Percentiles rank a stretch among this genome's conserved stretches.
phyloP scores from a whole-genome alignment of 2,113 vertebrate genomes.

The Paraplagusia blochii region DNA sequence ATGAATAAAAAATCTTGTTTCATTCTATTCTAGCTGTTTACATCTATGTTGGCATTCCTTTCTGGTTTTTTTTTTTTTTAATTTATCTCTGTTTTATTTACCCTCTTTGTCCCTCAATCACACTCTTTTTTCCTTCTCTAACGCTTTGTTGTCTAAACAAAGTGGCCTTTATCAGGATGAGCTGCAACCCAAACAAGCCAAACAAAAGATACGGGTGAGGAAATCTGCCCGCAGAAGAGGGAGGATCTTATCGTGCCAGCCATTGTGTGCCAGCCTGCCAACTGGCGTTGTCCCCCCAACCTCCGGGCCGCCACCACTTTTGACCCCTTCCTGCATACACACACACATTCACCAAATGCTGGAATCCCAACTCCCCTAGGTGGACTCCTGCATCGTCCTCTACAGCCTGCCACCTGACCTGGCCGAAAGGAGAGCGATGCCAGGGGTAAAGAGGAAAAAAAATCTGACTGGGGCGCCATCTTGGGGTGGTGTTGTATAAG shows the following conservation, averaged over 20 bases:
- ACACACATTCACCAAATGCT: slow-evolving; percentile 32
- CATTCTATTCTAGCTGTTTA: slow-evolving; percentile 34
- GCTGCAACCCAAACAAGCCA: slow-evolving; percentile 72
- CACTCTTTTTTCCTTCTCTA: slow-evolving; percentile 51
- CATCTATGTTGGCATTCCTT: slow-evolving; percentile 35
- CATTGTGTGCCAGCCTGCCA: slow-evolving; percentile 72
- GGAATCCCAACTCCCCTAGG: slow-evolving; percentile 21
- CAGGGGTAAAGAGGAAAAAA: slow-evolving; percentile 21
- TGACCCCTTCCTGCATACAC: slow-evolving; percentile 29
- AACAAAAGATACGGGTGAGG: slow-evolving; percentile 73
- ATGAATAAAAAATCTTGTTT: slow-evolving; percentile 13
- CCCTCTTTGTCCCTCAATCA: slow-evolving; percentile 57
- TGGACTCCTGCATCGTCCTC: slow-evolving; percentile 32
- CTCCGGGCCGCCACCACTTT: slow-evolving; percentile 23
- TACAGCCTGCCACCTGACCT: slow-evolving; percentile 52
- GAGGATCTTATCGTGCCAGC: slow-evolving; percentile 68
- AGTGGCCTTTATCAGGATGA: slow-evolving; percentile 74
- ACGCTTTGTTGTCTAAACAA: slow-evolving; percentile 79
- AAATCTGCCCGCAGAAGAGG: slow-evolving; percentile 63
- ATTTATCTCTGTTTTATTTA: slow-evolving; percentile 42
- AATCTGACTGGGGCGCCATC: slow-evolving; percentile 47
- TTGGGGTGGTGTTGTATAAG: slow-evolving; percentile 36
- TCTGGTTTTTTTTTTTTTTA: slow-evolving; percentile 29
- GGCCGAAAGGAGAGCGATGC: slow-evolving; percentile 29
- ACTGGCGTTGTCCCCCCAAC: slow-evolving; percentile 60